Evolutionary conservation across 2,113 vertebrate species (phyloP), one percentile per base, ranked within the genome.

Genomic region (Phasianus colchicus): DNA sequence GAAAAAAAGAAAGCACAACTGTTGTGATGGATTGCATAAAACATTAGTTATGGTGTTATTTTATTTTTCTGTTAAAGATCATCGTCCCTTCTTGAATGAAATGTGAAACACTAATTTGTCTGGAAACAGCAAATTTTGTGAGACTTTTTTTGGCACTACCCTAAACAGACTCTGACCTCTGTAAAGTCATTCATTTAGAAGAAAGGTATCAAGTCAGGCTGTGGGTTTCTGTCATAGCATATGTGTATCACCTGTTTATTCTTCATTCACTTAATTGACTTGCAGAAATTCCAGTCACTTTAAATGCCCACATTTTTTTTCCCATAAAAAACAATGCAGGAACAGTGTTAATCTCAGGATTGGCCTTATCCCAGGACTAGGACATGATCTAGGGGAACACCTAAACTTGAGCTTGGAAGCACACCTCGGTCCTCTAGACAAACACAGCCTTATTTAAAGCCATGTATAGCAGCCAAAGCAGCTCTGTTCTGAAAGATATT

Each of bases 321-420:
- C 42, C 70, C 16, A 0, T 47, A 52, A 70, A 78, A 90, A 92
- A 86, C 38, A 69, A 27, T 32, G 42, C 12, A 43, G 42, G 47
- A 89, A 38, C 8, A 82, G 25, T 87, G 50, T 7, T 93, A 71
- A 84, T 75, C 66, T 93, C 81, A 95, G 83, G 81, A 57, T 34
- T 89, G 81, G 84, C 78, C 34, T 91, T 66, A 93, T 57, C 58
- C 22, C 58, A 82, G 20, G 2, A 54, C 30, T 92, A 58, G 52
- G 24, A 76, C 81, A 43, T 63, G 74, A 82, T 43, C 47, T 67
- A 83, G 25, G 24, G 85, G 87, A 15, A 9, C 25, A 55, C 8
- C 10, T 30, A 60, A 60, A 64, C 6, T 27, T 32, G 19, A 65
- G 34, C 22, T 85, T 6, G 10, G 79, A 77, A 72, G 13, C 21